Evolutionary conservation across 2,888 invertebrate genomes (phyloP).

Genomic region (Alloscopus bannaensis): DNA sequence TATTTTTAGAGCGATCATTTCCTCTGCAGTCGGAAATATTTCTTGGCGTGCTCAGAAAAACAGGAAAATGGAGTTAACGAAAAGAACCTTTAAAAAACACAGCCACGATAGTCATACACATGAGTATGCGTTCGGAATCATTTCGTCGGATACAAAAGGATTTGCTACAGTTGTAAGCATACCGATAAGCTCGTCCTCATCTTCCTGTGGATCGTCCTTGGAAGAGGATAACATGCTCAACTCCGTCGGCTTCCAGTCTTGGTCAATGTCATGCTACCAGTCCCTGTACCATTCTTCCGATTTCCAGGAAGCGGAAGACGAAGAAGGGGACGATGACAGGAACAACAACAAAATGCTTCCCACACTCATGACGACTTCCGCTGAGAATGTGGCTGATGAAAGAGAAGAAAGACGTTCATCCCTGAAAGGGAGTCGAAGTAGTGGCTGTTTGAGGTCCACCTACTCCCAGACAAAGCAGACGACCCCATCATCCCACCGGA

Average conservation of each 20-base stretch:
- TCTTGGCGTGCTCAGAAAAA: no score
- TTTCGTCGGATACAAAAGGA: slow-evolving; percentile 41
- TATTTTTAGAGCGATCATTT: no score
- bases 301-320: slow-evolving; percentile 13
- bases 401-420: background rate
- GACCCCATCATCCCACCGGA: slow-evolving; percentile 8
- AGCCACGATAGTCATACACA: no score
- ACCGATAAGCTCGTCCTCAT: background rate
- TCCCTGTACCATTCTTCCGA: slow-evolving; percentile 11
- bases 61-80: no score
- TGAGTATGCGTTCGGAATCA: slow-evolving; percentile 57
- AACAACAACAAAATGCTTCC: slow-evolving; percentile 24
- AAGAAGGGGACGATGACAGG: slow-evolving; percentile 9
- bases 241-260: slow-evolving; percentile 40
- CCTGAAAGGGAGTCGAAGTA: background rate
- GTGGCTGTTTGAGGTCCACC: background rate
- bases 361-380: background rate
- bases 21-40: no score
- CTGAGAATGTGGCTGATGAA: background rate
- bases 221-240: slow-evolving; percentile 11
- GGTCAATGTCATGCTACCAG: slow-evolving; percentile 53
- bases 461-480: background rate
- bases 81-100: no score
- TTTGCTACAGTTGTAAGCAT: slow-evolving; percentile 37
- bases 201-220: background rate